These are phyloP conservation scores for Troides aeacus DNA, from an alignment of 2,888 invertebrate genomes.

Conservation along the genomic window DNA sequence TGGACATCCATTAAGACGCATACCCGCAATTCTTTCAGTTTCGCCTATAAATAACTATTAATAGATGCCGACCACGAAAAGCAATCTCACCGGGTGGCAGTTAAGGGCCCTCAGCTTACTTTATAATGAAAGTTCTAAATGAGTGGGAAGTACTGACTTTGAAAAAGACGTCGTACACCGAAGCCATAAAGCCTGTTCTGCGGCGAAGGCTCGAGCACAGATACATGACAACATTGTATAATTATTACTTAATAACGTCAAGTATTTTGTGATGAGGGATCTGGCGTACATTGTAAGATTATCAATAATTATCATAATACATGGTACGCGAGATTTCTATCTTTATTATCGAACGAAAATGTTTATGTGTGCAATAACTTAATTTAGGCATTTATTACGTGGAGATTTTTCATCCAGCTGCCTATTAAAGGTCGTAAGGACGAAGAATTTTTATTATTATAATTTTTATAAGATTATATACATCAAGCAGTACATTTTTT, in stretches of 20 bases:
- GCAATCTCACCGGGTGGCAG: conserved; percentile 73
- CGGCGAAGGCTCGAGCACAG: conserved; percentile 36
- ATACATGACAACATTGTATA: conserved; percentile 56
- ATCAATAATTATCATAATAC: conserved; percentile 24
- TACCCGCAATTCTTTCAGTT: conserved; percentile 58
- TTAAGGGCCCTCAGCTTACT: conserved; percentile 71
- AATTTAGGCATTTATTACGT: conserved; percentile 6
- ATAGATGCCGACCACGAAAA: conserved; percentile 73
- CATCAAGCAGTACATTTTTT: too few relatives aligned
- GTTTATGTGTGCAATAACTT: conserved; percentile 19
- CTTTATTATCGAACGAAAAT: conserved; percentile 21
- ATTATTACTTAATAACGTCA: conserved; percentile 67
- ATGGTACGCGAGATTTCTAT: conserved; percentile 2
- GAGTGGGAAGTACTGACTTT: conserved; percentile 41
- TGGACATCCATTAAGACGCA: conserved; percentile 50
- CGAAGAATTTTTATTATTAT: too few relatives aligned
- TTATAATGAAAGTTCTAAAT: conserved; percentile 76
- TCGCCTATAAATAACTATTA: conserved; percentile 73
- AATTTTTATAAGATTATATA: too few relatives aligned
- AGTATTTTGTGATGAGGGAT: conserved; percentile 36
- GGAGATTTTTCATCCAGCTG: background rate
- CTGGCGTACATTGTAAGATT: conserved; percentile 34
- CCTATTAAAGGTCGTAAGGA: background rate
- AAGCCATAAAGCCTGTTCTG: conserved; percentile 47
- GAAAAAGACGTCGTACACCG: conserved; percentile 49